Conservation (phyloP, 1,140 invertebrate species). For the Orussus abietinus region DNA sequence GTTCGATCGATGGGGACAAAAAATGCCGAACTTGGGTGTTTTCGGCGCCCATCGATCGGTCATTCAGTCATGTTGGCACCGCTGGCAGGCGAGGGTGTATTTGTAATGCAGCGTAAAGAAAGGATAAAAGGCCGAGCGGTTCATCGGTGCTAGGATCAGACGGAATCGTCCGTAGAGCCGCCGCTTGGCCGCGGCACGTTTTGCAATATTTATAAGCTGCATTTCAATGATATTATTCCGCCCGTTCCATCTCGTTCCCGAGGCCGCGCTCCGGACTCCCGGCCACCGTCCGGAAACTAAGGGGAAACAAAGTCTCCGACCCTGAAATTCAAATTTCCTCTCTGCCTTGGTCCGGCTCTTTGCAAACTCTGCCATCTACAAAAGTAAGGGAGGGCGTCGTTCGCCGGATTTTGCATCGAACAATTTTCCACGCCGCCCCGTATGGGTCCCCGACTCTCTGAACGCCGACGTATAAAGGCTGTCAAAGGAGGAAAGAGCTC, state of each 20-base stretch:
- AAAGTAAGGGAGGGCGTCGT: too few species aligned
- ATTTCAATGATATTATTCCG: constrained; percentile 35
- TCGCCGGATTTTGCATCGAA: too few species aligned
- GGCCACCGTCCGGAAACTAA: constrained; percentile 4
- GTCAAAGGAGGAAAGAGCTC: too few species aligned
- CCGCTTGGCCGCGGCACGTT: constrained; percentile 17
- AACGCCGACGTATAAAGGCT: too few species aligned
- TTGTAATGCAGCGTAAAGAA: constrained; percentile 29
- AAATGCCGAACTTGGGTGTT: too few species aligned
- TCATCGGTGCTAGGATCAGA: constrained; percentile 32
- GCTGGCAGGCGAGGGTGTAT: constrained; percentile 14
- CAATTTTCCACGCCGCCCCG: too few species aligned
- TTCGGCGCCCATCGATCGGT: too few species aligned
- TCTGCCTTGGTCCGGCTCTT: too few species aligned
- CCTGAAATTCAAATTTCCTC: constrained; percentile 17
- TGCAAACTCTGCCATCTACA: too few species aligned
- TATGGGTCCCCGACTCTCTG: too few species aligned
- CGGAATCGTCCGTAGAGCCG: background rate
- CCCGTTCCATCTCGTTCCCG: constrained; percentile 19
- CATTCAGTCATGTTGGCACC: constrained; percentile 1
- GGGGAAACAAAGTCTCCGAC: too few species aligned
- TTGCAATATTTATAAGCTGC: constrained; percentile 35
- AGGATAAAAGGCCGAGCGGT: constrained; percentile 25
- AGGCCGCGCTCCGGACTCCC: background rate
- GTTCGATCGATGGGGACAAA: too few species aligned